phyloP scores from a whole-genome alignment of 2,797 vertebrate species.

The Sphenodon punctatus region DNA sequence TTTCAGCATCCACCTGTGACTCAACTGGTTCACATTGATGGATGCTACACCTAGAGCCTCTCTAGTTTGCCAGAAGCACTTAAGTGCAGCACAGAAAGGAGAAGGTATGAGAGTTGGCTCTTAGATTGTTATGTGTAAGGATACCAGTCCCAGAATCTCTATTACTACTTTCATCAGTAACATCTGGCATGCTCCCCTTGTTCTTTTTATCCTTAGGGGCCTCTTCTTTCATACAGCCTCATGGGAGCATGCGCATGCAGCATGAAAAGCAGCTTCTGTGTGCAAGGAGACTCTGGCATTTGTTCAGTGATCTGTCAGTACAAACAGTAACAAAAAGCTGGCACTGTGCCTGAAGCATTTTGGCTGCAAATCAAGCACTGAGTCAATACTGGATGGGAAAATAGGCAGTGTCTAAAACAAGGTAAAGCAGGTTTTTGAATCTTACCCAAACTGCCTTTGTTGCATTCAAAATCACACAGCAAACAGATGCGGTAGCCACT shows the following conservation, averaged over 20 bases:
- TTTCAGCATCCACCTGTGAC: too few relatives aligned
- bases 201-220: neutral
- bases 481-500: too few relatives aligned
- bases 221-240: neutral
- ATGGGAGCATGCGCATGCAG: neutral
- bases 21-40: too few relatives aligned
- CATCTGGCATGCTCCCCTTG: neutral
- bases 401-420: neutral
- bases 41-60: neutral
- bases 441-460: neutral
- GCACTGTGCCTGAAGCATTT: neutral
- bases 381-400: neutral
- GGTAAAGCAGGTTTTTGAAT: neutral
- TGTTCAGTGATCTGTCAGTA: neutral
- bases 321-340: accelerated
- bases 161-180: neutral
- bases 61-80: neutral
- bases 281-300: neutral
- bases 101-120: neutral
- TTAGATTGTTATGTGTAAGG: neutral
- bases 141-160: neutral
- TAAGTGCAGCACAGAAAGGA: neutral
- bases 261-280: neutral
- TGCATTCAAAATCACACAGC: accelerated
- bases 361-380: neutral